phyloP scores from a whole-genome alignment of 2,113 vertebrate species.

The Hoplias malabaricus region DNA sequence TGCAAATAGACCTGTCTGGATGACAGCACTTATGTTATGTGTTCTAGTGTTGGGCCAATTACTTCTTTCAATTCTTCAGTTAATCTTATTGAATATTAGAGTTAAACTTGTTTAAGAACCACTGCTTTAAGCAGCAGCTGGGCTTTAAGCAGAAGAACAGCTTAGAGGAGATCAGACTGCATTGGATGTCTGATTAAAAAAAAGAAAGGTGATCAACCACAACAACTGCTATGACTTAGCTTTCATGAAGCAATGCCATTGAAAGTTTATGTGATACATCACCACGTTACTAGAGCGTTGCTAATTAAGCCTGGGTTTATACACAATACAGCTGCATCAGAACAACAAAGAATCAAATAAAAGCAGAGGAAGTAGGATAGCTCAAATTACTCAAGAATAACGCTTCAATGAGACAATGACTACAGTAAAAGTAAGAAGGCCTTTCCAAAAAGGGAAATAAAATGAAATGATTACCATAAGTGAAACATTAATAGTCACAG shows the following conservation, averaged over 20 bases:
- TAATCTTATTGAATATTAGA: neutral
- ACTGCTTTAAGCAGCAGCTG: slow-evolving; percentile 19
- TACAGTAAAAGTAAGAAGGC: too few species aligned
- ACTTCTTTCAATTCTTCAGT: neutral
- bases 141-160: neutral
- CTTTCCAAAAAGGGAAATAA: too few species aligned
- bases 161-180: slow-evolving; percentile 12
- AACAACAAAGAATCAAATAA: too few species aligned
- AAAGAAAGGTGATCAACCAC: neutral
- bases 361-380: too few species aligned
- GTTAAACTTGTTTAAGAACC: neutral
- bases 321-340: too few species aligned
- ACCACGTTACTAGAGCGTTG: neutral
- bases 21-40: neutral
- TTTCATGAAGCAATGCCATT: too few species aligned
- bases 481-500: too few species aligned
- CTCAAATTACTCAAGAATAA: too few species aligned
- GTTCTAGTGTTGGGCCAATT: neutral
- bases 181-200: neutral
- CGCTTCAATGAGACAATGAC: too few species aligned
- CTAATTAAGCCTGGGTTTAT: too few species aligned
- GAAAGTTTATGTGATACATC: neutral
- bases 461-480: too few species aligned
- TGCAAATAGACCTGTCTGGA: neutral
- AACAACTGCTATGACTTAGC: slow-evolving; percentile 10